Base-by-base conservation (phyloP, 2,888 invertebrate species). In the Rhingia campestris region DNA sequence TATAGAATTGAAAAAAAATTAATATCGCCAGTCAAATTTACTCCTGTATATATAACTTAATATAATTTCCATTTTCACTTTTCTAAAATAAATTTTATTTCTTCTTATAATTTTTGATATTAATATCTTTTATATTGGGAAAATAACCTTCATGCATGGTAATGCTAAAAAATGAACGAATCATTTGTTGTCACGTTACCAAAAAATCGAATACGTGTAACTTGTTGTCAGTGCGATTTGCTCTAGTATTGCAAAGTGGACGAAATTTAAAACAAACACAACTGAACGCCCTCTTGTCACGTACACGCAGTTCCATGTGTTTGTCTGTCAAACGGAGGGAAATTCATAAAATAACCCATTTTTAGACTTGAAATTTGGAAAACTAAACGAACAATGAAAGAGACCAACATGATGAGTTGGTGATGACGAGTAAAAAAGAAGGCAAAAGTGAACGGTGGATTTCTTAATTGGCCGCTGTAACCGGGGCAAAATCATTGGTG, bases 191-290 rank as follows among this genome's bases (percentile, higher is more conserved):
- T 80, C 74, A 84, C 84, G 84, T 84, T 80, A 70, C 64, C 74
- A 84, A 84, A 80, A 84, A 79, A 72, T 51, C 75, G 81, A 81
- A 85, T 85, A 85, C 85, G 85, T 85, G 85, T 85, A 85, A 85
- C 85, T 81, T 85, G 85, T 85, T 85, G 85, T 85, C 85, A 81
- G 63, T 85, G 66, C 41, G 45, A 80, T 54, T 64, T 84, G 66
- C 69, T 64, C 35, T 67, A 49, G 84, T 84, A 80, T 85, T 85
- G 76, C 74, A 72, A 76, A 63, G 56, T 76, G 30, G 43, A 80
- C 81, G 85, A 67, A 75, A 12, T 39, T 1, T 3, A 30, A 7
- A 9, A 12, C 37, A 30, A 41, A 64, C 49, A 72, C 80, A 49
- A 45, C 4, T 7, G 66, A 9, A 72, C 32, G 6, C 4, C 22